A percentile compares a stretch with the other conserved stretches of the same genome.
Evolutionary conservation across 2,113 vertebrate genomes (phyloP).

Genomic region (Antechinus stuartii): DNA sequence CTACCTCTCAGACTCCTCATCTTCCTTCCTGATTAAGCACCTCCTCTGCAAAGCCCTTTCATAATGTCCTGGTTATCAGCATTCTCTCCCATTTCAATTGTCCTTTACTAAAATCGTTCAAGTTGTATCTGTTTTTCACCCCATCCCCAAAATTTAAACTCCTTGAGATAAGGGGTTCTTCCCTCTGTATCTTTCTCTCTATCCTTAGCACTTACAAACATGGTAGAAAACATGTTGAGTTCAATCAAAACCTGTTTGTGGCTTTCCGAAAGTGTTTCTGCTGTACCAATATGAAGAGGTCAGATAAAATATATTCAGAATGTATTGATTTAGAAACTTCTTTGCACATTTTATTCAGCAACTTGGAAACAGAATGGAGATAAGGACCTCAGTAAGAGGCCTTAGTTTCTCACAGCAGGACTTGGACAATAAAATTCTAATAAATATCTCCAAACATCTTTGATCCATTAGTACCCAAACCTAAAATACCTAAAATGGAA

Average conservation of each 20-base stretch:
- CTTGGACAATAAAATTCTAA: conserved; percentile 45
- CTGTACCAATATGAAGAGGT: neutral
- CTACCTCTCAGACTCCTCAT: neutral
- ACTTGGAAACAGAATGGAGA: neutral
- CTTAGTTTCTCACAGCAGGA: conserved; percentile 15
- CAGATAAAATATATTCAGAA: neutral
- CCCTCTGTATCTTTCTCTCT: neutral
- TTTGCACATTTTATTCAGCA: neutral
- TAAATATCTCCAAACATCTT: neutral
- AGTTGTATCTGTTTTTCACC: neutral
- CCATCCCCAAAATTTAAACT: neutral
- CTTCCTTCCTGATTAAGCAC: neutral
- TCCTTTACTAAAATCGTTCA: neutral
- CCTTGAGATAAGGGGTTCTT: neutral
- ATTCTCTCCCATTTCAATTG: neutral
- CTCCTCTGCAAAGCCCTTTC: neutral
- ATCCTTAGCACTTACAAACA: neutral
- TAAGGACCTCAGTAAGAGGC: neutral
- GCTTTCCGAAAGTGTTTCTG: neutral
- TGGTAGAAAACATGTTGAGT: neutral
- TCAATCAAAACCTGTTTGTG: neutral
- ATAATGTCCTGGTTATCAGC: neutral
- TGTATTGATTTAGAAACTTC: neutral
- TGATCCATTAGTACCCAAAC: neutral
- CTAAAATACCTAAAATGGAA: neutral